A percentile compares a stretch with the other conserved stretches of the same genome.
These are phyloP conservation scores for Thereva unica DNA, from an alignment of 2,888 invertebrate species.

Conservation along the genomic window DNA sequence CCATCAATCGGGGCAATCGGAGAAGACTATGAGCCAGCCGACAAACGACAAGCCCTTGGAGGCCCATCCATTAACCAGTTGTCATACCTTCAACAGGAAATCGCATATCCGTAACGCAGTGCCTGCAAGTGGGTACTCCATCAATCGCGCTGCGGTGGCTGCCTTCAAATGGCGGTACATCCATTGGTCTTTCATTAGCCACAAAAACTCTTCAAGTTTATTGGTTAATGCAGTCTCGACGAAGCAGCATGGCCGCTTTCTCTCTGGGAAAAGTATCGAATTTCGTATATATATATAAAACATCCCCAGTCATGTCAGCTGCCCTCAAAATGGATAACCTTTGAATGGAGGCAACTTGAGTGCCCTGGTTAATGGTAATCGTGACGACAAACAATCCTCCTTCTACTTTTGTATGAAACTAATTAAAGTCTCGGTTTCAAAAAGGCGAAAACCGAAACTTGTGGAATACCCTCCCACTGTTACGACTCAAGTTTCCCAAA, in stretches of 20 bases:
- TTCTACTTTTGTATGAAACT: constrained; percentile 1
- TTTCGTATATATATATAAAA: constrained; percentile 2
- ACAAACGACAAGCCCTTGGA: constrained; percentile 29
- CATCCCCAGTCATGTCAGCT: not conserved
- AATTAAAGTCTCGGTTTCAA: constrained; percentile 27
- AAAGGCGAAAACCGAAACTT: not conserved
- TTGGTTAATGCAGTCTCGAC: constrained; percentile 13
- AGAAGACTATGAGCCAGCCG: constrained; percentile 16
- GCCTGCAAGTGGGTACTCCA: constrained; percentile 21
- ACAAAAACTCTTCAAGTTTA: constrained; percentile 24
- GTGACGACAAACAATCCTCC: constrained; percentile 16
- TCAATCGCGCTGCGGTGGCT: not conserved
- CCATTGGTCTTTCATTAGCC: constrained; percentile 1
- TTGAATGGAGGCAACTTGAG: constrained; percentile 15
- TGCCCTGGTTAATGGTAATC: constrained; percentile 24
- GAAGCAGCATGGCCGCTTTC: constrained; percentile 12
- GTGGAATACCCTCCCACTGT: not conserved
- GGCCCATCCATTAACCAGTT: not conserved
- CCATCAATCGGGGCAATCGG: constrained; percentile 28
- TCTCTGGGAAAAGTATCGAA: constrained; percentile 21
- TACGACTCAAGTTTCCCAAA: not conserved
- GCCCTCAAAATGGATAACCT: constrained; percentile 26
- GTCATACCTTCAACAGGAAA: constrained; percentile 24
- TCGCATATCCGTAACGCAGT: constrained; percentile 25
- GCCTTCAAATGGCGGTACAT: constrained; percentile 7